Evolutionary conservation across 2,797 vertebrate species (phyloP), one percentile per base, ranked within the genome.

Genomic region (Calcarius lapponicus): DNA sequence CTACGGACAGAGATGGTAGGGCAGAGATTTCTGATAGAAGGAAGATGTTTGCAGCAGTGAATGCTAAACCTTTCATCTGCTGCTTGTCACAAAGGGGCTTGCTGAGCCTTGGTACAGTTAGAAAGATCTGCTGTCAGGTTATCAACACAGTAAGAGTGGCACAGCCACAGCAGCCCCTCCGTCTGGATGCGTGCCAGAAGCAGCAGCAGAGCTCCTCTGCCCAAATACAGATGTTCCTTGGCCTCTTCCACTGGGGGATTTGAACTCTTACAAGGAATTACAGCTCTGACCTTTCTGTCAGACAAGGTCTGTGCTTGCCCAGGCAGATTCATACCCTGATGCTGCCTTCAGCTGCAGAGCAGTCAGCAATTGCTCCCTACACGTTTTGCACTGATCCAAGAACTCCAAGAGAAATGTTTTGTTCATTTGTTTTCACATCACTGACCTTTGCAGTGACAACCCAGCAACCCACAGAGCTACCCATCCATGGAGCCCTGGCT

Each of bases 1-100:
- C 3, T 65, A 1, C 1, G 3, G 42, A 4, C 14, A 28, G 43
- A 40, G 58, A 43, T 6, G 3, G 1, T 1, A 32, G 47, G n/a
- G 51, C 9, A 61, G 76, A 8, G 66, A 51, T 42, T 38, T 76
- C 43, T 14, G 29, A 45, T 0, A 8, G 66, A 42, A 42, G 48
- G 40, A 67, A 67, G 40, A 40, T 0, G 0, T 11, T 45, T 26
- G 50, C 66, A 31, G 42, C 2, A 17, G 64, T 8, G 34, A 65
- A 31, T n/a, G 54, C 29, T 86, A 7, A 51, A 60, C 2, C 0
- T 38, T 65, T 83, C 65, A 38, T 18, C 66, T 65, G 47, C 61
- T 17, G 3, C 21, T 86, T 69, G 43, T 24, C 47, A 62, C 7
- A 15, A 32, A 58, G 1, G 0, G 29, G 9, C 13, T 45, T 11